Base-by-base conservation (phyloP, 2,797 vertebrate genomes). In the Poeciliopsis turneri region DNA sequence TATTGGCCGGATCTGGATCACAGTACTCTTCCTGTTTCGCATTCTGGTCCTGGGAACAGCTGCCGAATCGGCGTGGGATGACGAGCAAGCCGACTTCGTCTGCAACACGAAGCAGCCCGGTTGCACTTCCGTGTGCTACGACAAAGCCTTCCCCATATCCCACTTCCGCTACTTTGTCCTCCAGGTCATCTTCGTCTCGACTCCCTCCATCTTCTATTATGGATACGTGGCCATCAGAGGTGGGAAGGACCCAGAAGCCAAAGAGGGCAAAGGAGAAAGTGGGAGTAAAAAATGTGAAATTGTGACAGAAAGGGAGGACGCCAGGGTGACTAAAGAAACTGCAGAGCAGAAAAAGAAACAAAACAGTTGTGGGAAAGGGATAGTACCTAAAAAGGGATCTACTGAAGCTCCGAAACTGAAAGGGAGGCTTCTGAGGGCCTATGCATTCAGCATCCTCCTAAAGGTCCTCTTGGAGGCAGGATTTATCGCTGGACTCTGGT, bases 81-180 rank as follows among this genome's bases (percentile, higher is more conserved):
- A 97, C 30, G 96, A 97, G 72, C 96, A 96, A 80, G 80, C 86
- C 0, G 93, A 92, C 85, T 97, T 97, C 0, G 74, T 95, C 25
- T 97, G 96, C 90, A 97, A 97, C 90, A 97, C 96, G 1, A 12
- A 2, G 2, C 96, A 97, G 79, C 96, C 96, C 0, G 96, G 96
- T 68, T 97, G 96, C 77, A 86, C 91, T 2, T 73, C 93, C 0
- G 96, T 95, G 74, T 97, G 96, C 86, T 97, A 97, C n/a, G 96
- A 97, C 91, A 94, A 88, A 76, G 95, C 96, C 74, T 97, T 97
- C 85, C 96, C 96, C 78, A 95, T 97, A 84, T 97, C 96, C 5
- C 96, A 97, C 92, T 96, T 96, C 82, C 95, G 96, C 81, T 96
- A 95, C 91, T 97, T 96, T 74, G 94, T 97, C 79, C 93, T 97